Conservation (phyloP, 2,888 invertebrate genomes). For the Phyto melanocephala region DNA sequence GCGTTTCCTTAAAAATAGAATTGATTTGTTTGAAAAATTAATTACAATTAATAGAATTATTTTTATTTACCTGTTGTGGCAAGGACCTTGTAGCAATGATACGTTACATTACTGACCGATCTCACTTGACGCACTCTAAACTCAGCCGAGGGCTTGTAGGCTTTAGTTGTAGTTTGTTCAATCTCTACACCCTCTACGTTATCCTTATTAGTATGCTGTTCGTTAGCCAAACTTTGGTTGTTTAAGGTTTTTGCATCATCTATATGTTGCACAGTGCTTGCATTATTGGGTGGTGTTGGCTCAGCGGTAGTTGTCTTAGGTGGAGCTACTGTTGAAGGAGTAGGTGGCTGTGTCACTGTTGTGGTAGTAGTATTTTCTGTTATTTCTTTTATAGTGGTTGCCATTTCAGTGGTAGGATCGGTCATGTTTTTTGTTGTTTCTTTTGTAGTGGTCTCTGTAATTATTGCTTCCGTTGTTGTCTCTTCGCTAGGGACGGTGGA, state of each 20-base stretch:
- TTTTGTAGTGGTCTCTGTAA: conserved; percentile 34
- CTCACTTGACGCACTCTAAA: conserved; percentile 67
- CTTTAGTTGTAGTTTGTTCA: conserved; percentile 26
- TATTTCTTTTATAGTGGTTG: conserved; percentile 12
- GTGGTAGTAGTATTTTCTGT: conserved; percentile 59
- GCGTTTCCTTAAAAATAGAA: conserved; percentile 67
- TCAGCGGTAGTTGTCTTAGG: conserved; percentile 66
- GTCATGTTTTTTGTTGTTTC: conserved; percentile 34
- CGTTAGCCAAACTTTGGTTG: conserved; percentile 5
- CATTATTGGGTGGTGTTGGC: conserved; percentile 73
- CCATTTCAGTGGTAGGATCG: conserved; percentile 11
- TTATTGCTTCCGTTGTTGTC: conserved; percentile 11
- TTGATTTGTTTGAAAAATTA: background rate
- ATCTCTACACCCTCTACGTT: conserved; percentile 26
- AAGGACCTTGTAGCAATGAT: conserved; percentile 72
- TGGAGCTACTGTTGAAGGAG: conserved; percentile 49
- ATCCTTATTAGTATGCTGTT: background rate
- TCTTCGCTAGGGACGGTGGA: conserved; percentile 15
- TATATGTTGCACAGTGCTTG: conserved; percentile 10
- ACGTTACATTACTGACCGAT: conserved; percentile 65
- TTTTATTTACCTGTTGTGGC: conserved; percentile 69
- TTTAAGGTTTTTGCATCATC: conserved; percentile 48
- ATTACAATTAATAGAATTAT: background rate
- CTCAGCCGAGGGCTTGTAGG: conserved; percentile 51
- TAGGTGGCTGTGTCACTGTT: conserved; percentile 42